Percentiles rank a stretch among this genome's conserved stretches.
These are phyloP conservation scores for Psittacula derbiana DNA, from an alignment of 2,797 vertebrate genomes.

Conservation along the genomic window DNA sequence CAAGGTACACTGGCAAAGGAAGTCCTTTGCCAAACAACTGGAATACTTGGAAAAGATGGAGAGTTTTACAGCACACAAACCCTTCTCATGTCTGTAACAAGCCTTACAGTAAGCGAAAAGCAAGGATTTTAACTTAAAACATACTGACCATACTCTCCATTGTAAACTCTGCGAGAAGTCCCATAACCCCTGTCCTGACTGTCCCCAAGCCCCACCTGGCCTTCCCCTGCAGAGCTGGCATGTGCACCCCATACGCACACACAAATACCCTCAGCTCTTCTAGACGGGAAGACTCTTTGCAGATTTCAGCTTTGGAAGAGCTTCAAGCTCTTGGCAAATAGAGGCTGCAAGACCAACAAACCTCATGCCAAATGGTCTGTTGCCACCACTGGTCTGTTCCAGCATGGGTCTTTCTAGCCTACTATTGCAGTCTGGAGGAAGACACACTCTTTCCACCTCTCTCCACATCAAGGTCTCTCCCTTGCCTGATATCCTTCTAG, in stretches of 20 bases:
- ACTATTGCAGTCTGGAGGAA: not conserved
- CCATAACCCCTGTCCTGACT: not conserved
- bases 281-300: not conserved
- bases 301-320: not conserved
- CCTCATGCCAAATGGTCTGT: not conserved
- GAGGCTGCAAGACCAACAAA: not conserved
- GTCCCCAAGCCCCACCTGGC: rapidly evolving
- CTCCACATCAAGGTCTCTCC: not conserved
- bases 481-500: not conserved
- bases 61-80: not conserved
- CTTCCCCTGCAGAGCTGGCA: not conserved
- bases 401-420: not conserved
- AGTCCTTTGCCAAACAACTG: not conserved
- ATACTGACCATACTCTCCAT: not conserved
- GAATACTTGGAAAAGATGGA: not conserved
- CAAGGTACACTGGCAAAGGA: not conserved
- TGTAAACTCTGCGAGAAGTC: not conserved
- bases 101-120: not conserved
- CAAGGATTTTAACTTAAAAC: not conserved
- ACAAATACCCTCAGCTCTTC: not conserved
- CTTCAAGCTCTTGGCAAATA: not conserved
- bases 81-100: not conserved
- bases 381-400: not conserved
- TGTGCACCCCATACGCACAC: not conserved
- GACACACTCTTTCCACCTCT: not conserved